A percentile compares a stretch with the other conserved stretches of the same genome.
Evolutionary conservation across 2,888 invertebrate genomes (phyloP).

Genomic region (Hemithea aestivaria): DNA sequence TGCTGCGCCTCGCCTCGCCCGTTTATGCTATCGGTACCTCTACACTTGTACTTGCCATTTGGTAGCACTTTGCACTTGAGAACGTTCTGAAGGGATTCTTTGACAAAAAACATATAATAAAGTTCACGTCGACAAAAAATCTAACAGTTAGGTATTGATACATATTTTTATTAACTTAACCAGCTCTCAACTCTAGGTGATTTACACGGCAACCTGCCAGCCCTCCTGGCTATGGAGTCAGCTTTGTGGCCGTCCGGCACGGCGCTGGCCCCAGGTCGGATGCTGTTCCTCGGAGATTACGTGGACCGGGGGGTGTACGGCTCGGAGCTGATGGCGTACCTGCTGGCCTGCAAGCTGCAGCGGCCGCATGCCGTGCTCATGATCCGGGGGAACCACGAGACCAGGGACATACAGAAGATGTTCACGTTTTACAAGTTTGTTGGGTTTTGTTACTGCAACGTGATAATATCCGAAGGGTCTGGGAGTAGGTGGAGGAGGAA

Average conservation of each 20-base stretch:
- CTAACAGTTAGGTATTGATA: too few species aligned
- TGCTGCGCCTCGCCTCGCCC: slow-evolving; percentile 48
- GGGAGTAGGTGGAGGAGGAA: too few species aligned
- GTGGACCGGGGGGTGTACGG: slow-evolving; percentile 86
- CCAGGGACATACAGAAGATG: slow-evolving; percentile 85
- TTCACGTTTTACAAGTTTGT: slow-evolving; percentile 84
- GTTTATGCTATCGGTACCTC: slow-evolving; percentile 52
- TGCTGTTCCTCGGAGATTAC: slow-evolving; percentile 87
- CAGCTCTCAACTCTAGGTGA: too few species aligned
- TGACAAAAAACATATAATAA: too few species aligned
- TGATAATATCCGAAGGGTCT: not conserved
- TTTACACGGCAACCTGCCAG: slow-evolving; percentile 85
- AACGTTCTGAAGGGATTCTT: too few species aligned
- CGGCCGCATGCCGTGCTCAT: slow-evolving; percentile 81
- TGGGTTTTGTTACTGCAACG: not conserved
- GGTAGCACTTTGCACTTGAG: not conserved
- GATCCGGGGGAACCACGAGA: slow-evolving; percentile 87
- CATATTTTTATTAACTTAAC: too few species aligned
- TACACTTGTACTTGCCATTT: too few species aligned
- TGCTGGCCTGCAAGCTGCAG: slow-evolving; percentile 84
- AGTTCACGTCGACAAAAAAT: too few species aligned
- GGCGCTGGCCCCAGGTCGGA: slow-evolving; percentile 79
- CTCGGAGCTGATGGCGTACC: slow-evolving; percentile 83
- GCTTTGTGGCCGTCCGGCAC: slow-evolving; percentile 84
- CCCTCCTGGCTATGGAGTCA: slow-evolving; percentile 83